A percentile compares a stretch with the other conserved stretches of the same genome.
These are phyloP conservation scores for Emydoidea blandingii DNA, from an alignment of 2,797 vertebrate genomes.

Conservation along the genomic window DNA sequence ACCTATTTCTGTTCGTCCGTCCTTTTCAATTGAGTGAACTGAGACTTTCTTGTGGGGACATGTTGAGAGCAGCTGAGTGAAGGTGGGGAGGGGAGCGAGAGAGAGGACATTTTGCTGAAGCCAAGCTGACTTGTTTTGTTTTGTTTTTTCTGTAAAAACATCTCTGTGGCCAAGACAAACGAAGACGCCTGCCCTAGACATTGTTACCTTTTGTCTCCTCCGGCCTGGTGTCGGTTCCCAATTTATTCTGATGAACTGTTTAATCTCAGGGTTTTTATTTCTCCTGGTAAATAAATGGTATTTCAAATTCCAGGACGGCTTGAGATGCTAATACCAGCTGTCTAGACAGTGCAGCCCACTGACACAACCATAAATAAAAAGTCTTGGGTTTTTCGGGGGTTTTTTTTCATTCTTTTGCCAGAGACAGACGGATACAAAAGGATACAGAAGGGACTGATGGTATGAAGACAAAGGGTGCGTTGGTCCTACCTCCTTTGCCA, in stretches of 20 bases:
- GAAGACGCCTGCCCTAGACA: slow-evolving; percentile 43
- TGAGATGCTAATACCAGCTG: slow-evolving; percentile 77
- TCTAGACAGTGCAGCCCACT: slow-evolving; percentile 79
- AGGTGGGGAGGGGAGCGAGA: not conserved
- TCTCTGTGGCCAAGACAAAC: slow-evolving; percentile 33
- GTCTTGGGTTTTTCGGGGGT: not conserved
- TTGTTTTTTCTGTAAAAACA: slow-evolving; percentile 69
- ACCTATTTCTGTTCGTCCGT: not conserved
- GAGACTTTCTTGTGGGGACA: not conserved
- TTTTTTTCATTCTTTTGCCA: slow-evolving; percentile 5
- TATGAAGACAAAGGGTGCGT: not conserved
- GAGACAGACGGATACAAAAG: not conserved
- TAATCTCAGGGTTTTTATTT: slow-evolving; percentile 71
- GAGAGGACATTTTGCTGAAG: not conserved
- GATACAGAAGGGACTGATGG: not conserved
- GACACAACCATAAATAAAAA: slow-evolving; percentile 78
- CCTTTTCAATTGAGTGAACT: accelerated
- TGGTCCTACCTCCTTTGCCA: slow-evolving; percentile 8
- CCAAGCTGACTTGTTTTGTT: not conserved
- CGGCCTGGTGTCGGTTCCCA: slow-evolving; percentile 30
- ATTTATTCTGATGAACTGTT: slow-evolving; percentile 75
- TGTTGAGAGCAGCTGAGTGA: slow-evolving; percentile 1
- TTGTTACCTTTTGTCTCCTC: slow-evolving; percentile 65
- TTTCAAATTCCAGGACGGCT: slow-evolving; percentile 73
- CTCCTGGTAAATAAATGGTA: slow-evolving; percentile 70